Base-by-base conservation (phyloP, 2,797 vertebrate genomes). In the Jordanella pulchra region DNA sequence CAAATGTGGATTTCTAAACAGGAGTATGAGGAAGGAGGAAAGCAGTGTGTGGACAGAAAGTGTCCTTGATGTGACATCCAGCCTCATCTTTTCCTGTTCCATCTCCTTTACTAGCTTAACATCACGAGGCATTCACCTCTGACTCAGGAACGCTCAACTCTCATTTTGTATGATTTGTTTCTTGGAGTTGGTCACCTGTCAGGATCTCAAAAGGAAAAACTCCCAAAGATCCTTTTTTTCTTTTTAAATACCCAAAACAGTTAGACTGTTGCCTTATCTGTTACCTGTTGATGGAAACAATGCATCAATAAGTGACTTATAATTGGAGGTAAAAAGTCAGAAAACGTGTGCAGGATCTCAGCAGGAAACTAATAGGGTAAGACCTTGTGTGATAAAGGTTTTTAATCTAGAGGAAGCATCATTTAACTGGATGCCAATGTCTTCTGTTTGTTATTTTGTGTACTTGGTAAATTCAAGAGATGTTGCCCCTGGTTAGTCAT, bases 1-100 rank as follows among this genome's bases (percentile, higher is more conserved):
- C 98, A 99, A 90, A 99, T 99, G 97, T 99, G 97, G 97, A 99
- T 99, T 93, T 99, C 98, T 32, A 99, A 99, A 89, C 97, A 99
- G 87, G 98, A 99, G 76, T 99, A 99, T 21, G 98, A 99, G 92
- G 98, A 99, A 92, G 97, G 98, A 86, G 98, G 98, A 68, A 99
- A 99, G 90, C 98, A 99, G 75, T 99, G 98, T 85, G 97, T 99
- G 84, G 97, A 99, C 93, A 96, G 97, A 89, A 99, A 99, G 94
- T 99, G 98, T 72, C 97, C 98, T 83, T 99, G 92, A 96, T 89
- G 79, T 78, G 44, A 84, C 54, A 74, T 76, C 83, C 72, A 81
- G 27, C 48, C 18, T 60, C 35, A 21, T 18, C 30, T 35, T 42
- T 64, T 35, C 17, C 10, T 7, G 69, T 30, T 28, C 66, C 4